Conservation (phyloP, 2,113 vertebrate genomes). For the Charadrius vociferus region DNA sequence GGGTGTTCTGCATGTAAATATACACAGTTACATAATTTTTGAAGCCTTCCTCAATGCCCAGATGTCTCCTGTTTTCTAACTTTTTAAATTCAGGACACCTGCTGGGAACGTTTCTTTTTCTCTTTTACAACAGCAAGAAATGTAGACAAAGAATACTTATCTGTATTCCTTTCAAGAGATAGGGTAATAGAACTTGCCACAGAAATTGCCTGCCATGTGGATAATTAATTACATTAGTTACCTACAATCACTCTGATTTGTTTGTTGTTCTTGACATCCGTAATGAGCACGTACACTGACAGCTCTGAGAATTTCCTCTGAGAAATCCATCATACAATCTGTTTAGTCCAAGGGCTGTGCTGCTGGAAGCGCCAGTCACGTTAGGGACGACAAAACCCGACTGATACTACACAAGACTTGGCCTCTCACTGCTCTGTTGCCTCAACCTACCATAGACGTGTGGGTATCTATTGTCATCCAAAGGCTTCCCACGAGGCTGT, state of each 20-base stretch:
- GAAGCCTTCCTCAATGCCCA: neutral
- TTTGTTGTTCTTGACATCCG: neutral
- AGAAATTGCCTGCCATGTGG: neutral
- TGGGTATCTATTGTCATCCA: neutral
- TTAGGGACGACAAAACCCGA: neutral
- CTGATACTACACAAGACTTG: neutral
- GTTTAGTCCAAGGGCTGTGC: constrained; percentile 20
- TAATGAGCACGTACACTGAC: neutral
- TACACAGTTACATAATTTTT: neutral
- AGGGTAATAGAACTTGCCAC: neutral
- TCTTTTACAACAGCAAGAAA: neutral
- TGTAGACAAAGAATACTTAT: neutral
- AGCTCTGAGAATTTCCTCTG: constrained; percentile 28
- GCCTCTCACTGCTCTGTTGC: neutral
- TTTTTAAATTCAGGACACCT: neutral
- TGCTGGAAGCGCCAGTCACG: neutral
- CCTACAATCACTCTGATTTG: neutral
- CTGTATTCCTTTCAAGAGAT: neutral
- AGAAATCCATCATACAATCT: neutral
- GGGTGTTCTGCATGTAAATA: neutral
- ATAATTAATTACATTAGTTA: neutral
- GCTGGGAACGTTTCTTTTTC: neutral
- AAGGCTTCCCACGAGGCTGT: neutral
- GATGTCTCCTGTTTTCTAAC: neutral
- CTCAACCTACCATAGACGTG: neutral